These are phyloP conservation scores for Orius laevigatus DNA, from an alignment of 1,140 invertebrate genomes.

Conservation along the genomic window DNA sequence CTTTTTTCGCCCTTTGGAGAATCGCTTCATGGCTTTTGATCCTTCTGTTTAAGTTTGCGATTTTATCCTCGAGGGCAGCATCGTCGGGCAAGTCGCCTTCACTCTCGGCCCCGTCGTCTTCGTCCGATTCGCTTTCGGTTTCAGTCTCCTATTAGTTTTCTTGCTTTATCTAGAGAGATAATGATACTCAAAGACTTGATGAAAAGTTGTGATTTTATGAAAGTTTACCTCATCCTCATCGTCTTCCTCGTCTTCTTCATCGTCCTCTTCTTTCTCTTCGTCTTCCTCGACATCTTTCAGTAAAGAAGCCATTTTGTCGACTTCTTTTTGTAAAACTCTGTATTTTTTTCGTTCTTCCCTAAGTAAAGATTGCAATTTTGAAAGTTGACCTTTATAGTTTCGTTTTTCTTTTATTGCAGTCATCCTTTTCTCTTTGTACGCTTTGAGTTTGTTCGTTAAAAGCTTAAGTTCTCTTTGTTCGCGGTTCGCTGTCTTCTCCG, in stretches of 20 bases:
- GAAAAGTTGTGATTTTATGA: slow-evolving; percentile 2
- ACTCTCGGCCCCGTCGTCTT: slow-evolving; percentile 31
- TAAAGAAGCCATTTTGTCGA: slow-evolving; percentile 72
- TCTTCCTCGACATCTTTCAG: slow-evolving; percentile 65
- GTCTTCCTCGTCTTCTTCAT: slow-evolving; percentile 41
- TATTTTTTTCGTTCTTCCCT: slow-evolving; percentile 32
- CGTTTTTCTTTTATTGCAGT: slow-evolving; percentile 60
- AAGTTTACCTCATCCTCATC: slow-evolving; percentile 40
- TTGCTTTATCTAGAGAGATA: not conserved
- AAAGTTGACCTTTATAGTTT: slow-evolving; percentile 58
- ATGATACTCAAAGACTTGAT: not conserved
- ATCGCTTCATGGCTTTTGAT: slow-evolving; percentile 38
- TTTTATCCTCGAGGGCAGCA: slow-evolving; percentile 42
- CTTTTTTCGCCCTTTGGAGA: not conserved
- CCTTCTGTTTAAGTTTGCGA: slow-evolving; percentile 38
- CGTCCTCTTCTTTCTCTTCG: slow-evolving; percentile 34
- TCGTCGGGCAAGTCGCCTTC: slow-evolving; percentile 44
- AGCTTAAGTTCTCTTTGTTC: slow-evolving; percentile 54
- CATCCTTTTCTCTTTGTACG: slow-evolving; percentile 56
- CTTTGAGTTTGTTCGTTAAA: slow-evolving; percentile 56
- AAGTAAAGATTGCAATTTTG: slow-evolving; percentile 56
- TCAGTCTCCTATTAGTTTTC: slow-evolving; percentile 28
- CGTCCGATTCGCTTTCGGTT: slow-evolving; percentile 14
- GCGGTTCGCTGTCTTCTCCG: slow-evolving; percentile 44
- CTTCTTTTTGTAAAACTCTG: slow-evolving; percentile 57